Base-by-base conservation (phyloP, 1,140 invertebrate species). In the Dreissena polymorpha region DNA sequence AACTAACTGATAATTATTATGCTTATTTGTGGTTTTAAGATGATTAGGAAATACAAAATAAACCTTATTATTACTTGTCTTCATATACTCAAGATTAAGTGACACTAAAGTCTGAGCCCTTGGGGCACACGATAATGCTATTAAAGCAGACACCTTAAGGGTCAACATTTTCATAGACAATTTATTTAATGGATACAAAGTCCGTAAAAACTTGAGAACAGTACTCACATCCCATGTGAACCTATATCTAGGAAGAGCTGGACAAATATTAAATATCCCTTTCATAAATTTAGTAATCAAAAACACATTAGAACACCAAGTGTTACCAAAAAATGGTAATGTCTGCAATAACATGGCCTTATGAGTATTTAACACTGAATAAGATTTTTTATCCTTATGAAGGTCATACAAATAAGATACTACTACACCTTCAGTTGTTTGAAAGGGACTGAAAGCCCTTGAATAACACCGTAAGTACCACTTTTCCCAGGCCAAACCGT, bases 381-480 rank as follows among this genome's bases (percentile, higher is more conserved):
- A 64, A 6, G 73, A 75, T 63, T 64, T 75, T 6, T 39, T 65
- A 16, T 18, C 23, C n/a, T 75, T 27, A 18, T 75, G 60, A 16
- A 25, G 49, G 16, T 25, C 60, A 12, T 63, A 10, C 25, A 63
- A 64, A 63, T 29, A 75, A 63, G 55, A 29, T 8, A 75, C 25
- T 10, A 75, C 29, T 21, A 63, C 73, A 18, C 14, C 29, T 75
- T 75, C 75, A 77, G 65, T 14, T n/a, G n/a, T 14, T n/a, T 51
- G 7, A 67, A 77, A 14, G 60, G 75, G 64, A 77, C 65, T 18
- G 3, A 2, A 49, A 13, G 14, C 12, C 27, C 18, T 64, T 21
- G 16, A n/a, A 49, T 7, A 0, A 77, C 75, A 77, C 75, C 75
- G 65, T 27, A 77, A 21, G 51, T 68, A 53, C 75, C 75, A 77